Base-by-base conservation (phyloP, 2,113 vertebrate species). In the Formicarius rufipectus region DNA sequence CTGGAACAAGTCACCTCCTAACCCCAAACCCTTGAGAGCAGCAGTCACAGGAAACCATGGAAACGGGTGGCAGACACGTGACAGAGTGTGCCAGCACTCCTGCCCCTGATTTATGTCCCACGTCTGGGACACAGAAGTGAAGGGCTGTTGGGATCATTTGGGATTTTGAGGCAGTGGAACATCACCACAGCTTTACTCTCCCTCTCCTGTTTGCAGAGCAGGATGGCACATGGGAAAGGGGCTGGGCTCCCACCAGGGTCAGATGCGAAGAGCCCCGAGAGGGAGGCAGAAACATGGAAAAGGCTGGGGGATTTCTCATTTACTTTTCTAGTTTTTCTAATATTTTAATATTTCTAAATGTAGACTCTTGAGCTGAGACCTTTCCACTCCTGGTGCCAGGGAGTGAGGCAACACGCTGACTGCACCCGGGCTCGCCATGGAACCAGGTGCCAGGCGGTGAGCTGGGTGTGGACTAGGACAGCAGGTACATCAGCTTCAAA, bases 371-470 rank as follows among this genome's bases (percentile, higher is more conserved):
- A 91, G 25, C 35, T 39, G 49, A 77, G 45, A 40, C 3, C 21
- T 16, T 58, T 50, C 0, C 1, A 7, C 8, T 37, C 33, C 66
- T 3, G 2, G 39, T 28, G 35, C 39, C 3, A 2, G 42, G 50
- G 49, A 79, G 45, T 1, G 2, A 58, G 37, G 30, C 5, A 17
- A 56, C n/a, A 27, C 4, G 1, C 25, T 9, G 3, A 0, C 67
- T 45, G 67, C 19, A 24, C 11, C 69, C 74, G 9, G 25, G 33
- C 47, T 77, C 45, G 30, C 31, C 50, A 1, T 24, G 1, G 15
- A 16, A 7, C 50, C 45, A 16, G 4, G 9, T 14, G 16, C 55
- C 58, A 35, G n/a, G 21, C 49, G 89, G 12, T 10, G n/a, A 93
- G 59, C 73, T 44, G 1, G 0, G n/a, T 2, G 30, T 37, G 21